These are phyloP conservation scores for Ptiloglossa arizonensis DNA, from an alignment of 1,140 invertebrate species.

Conservation along the genomic window DNA sequence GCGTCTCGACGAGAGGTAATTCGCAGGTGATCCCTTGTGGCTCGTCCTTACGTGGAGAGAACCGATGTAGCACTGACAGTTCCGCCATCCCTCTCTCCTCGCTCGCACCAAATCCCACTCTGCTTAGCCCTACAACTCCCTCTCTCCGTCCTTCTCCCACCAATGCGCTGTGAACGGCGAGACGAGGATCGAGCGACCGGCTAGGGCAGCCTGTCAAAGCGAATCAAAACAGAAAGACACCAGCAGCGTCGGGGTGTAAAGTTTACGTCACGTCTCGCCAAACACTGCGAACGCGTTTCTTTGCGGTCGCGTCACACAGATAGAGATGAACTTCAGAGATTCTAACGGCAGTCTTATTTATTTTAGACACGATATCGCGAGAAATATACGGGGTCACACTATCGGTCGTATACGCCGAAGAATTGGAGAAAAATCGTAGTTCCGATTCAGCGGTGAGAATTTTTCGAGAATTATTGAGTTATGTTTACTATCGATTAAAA, in stretches of 20 bases:
- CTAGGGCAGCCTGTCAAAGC: conserved; percentile 28
- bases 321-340: too few relatives aligned
- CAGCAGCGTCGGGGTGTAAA: not conserved
- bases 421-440: too few relatives aligned
- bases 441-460: too few relatives aligned
- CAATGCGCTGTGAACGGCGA: not conserved
- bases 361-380: too few relatives aligned
- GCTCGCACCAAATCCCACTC: conserved; percentile 50
- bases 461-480: too few relatives aligned
- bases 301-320: too few relatives aligned
- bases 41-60: conserved; percentile 70
- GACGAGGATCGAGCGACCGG: conserved; percentile 31
- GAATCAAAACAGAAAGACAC: conserved; percentile 34
- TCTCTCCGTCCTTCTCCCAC: conserved; percentile 56
- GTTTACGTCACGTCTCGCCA: not conserved
- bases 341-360: too few relatives aligned
- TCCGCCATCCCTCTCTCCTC: conserved; percentile 68
- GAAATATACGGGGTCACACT: too few relatives aligned
- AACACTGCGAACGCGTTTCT: too few relatives aligned
- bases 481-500: too few relatives aligned
- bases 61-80: conserved; percentile 71
- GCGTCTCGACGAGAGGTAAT: conserved; percentile 45
- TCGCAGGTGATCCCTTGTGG: conserved; percentile 58
- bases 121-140: conserved; percentile 40
- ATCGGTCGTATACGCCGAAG: too few relatives aligned